Evolutionary conservation across 2,113 vertebrate genomes (phyloP), one percentile per base, ranked within the genome.

Genomic region (Boleophthalmus pectinirostris): DNA sequence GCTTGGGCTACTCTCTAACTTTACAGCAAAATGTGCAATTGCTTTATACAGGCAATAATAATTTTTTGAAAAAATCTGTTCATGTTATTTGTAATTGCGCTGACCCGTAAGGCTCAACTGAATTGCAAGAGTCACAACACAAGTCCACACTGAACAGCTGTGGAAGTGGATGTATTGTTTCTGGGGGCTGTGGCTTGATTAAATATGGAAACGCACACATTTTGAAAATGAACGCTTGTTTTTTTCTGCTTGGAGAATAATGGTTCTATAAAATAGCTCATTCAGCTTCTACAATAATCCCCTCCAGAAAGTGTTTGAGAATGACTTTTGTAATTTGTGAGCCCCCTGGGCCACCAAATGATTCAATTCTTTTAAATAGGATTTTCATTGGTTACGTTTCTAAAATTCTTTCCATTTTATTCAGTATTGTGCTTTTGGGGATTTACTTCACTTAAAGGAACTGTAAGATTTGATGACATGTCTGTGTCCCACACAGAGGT

Each of bases 21-120:
- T 10, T 20, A 10, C 1, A 11, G 61, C 18, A 7, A 18, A 64
- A 13, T 43, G 18, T 21, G 16, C n/a, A 43, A 38, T 35, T 64
- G 61, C 33, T 20, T 11, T 38, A n/a, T 38, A 18, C 20, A 43
- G 29, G 18, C 33, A 64, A 35, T 64, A n/a, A 43, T 64, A 43
- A 64, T 38, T 64, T n/a, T 43, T 16, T 11, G 10, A 20, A 18
- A 64, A 38, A 38, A 35, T 43, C 13, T 38, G 18, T 64, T 18
- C 18, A n/a, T 64, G 61, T 35, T 64, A 64, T 64, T 64, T 33
- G 29, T n/a, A 64, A 64, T 64, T 33, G 12, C 9, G 33, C 33
- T 64, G 61, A 18, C 61, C 61, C 33, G 33, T 33, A 64, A 64
- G 61, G 61, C 61, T 64, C 29, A 43, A 43, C 61, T 43, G 33